Conservation (phyloP, 1,140 invertebrate genomes). For the Drosophila asahinai region DNA sequence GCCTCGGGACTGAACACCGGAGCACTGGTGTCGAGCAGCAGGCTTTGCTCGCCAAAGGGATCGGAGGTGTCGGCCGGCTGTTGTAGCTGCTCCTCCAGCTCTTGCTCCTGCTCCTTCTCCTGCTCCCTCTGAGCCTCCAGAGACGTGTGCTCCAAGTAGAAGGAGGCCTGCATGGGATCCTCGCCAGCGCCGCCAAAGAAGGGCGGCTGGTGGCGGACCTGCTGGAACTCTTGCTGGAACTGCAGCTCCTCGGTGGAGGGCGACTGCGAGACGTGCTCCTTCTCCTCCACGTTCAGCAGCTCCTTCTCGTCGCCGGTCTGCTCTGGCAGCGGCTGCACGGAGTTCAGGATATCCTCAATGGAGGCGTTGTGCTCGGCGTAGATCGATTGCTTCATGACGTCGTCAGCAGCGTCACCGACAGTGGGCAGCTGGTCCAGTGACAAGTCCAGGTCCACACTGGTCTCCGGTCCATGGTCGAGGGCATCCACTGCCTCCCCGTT, state of each 20-base stretch:
- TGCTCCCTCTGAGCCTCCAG: constrained; percentile 37
- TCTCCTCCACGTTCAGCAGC: constrained; percentile 74
- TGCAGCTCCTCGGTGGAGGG: constrained; percentile 80
- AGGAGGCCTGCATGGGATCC: constrained; percentile 78
- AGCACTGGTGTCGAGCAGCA: constrained; percentile 67
- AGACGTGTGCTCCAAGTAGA: constrained; percentile 73
- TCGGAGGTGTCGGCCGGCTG: constrained; percentile 9
- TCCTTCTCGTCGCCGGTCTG: constrained; percentile 59
- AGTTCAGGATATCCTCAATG: constrained; percentile 80
- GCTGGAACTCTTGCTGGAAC: constrained; percentile 34
- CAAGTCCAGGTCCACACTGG: constrained; percentile 71
- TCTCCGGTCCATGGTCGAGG: constrained; percentile 75
- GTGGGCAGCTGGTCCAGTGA: constrained; percentile 18
- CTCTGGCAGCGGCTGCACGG: constrained; percentile 71
- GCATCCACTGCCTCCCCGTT: constrained; percentile 24
- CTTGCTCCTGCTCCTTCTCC: neutral
- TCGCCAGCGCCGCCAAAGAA: constrained; percentile 38
- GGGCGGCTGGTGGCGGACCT: constrained; percentile 43
- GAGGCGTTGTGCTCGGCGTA: constrained; percentile 58
- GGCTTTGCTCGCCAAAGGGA: constrained; percentile 46
- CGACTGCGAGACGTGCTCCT: constrained; percentile 74
- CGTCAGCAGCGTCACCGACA: constrained; percentile 42
- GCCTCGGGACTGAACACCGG: constrained; percentile 49
- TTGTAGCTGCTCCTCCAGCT: neutral
- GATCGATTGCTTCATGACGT: constrained; percentile 72